phyloP scores from a whole-genome alignment of 2,888 invertebrate species.

The Machimus rusticus region DNA sequence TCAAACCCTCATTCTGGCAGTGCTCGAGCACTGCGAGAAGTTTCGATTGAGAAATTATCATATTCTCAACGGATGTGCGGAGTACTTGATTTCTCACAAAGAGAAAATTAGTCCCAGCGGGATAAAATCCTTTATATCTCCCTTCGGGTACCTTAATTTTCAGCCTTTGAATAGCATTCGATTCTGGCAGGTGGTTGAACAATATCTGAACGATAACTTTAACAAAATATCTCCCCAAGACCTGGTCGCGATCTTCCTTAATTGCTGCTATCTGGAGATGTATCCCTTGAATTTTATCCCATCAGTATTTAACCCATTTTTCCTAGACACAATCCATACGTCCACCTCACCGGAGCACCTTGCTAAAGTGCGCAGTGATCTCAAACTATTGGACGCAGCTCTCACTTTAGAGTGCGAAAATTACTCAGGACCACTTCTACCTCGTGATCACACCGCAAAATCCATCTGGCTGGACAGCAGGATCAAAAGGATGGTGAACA shows the following conservation, averaged over 20 bases:
- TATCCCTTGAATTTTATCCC: constrained; percentile 69
- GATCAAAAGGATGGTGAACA: constrained; percentile 65
- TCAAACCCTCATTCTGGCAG: constrained; percentile 67
- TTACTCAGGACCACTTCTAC: constrained; percentile 68
- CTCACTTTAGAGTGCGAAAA: constrained; percentile 70
- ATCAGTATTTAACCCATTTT: constrained; percentile 69
- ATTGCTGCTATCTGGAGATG: constrained; percentile 70
- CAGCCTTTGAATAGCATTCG: constrained; percentile 63
- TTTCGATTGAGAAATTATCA: constrained; percentile 67
- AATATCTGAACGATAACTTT: constrained; percentile 66
- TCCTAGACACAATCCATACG: constrained; percentile 67
- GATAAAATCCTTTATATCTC: constrained; percentile 67
- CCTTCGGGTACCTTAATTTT: constrained; percentile 71
- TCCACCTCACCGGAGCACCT: constrained; percentile 60
- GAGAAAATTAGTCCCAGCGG: constrained; percentile 65
- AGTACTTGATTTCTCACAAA: constrained; percentile 66
- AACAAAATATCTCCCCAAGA: constrained; percentile 67
- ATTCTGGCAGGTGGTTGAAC: constrained; percentile 69
- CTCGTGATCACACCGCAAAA: constrained; percentile 65
- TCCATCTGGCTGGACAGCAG: constrained; percentile 66
- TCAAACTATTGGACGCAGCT: constrained; percentile 71
- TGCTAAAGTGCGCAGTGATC: constrained; percentile 64
- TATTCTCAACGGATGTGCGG: constrained; percentile 68
- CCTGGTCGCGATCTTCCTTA: constrained; percentile 69
- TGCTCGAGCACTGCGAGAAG: constrained; percentile 70